phyloP scores from a whole-genome alignment of 2,113 vertebrate genomes.

The Gambusia affinis region DNA sequence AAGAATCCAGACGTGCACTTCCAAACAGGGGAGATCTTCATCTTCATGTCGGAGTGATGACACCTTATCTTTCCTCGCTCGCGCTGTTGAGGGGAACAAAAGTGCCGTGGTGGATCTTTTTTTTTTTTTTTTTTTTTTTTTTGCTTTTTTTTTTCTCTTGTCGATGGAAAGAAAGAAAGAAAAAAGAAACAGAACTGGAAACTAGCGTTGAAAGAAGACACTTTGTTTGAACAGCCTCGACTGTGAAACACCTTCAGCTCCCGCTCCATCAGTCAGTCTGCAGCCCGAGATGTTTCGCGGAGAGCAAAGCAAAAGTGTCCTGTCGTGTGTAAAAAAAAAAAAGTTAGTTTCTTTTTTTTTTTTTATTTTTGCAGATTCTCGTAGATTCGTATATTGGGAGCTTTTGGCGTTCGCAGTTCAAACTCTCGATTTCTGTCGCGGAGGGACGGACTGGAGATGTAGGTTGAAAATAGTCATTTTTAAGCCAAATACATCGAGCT shows the following conservation, averaged over 20 bases:
- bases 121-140: no score
- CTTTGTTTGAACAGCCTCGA: conserved; percentile 72
- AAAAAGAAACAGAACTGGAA: conserved; percentile 51
- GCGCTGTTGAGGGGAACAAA: conserved; percentile 50
- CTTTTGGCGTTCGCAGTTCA: background rate
- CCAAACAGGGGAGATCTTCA: conserved; percentile 40
- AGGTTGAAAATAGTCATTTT: background rate
- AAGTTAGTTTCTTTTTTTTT: no score
- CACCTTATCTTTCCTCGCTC: conserved; percentile 60
- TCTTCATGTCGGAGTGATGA: conserved; percentile 64
- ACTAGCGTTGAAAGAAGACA: conserved; percentile 72
- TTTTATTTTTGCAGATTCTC: no score
- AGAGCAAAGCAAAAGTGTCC: background rate
- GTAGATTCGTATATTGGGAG: background rate
- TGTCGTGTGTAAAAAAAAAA: background rate
- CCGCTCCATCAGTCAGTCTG: background rate
- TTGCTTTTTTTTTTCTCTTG: conserved; percentile 12
- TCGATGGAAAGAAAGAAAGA: background rate
- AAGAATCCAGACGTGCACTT: conserved; percentile 16
- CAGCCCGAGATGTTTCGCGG: background rate
- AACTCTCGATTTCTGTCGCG: background rate
- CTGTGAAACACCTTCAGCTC: conserved; percentile 23
- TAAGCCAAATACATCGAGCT: background rate
- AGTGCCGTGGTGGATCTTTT: conserved; percentile 7
- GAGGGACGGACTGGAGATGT: no score